Evolutionary conservation across 2,113 vertebrate species (phyloP).

Genomic region (Oreocharis arfaki): DNA sequence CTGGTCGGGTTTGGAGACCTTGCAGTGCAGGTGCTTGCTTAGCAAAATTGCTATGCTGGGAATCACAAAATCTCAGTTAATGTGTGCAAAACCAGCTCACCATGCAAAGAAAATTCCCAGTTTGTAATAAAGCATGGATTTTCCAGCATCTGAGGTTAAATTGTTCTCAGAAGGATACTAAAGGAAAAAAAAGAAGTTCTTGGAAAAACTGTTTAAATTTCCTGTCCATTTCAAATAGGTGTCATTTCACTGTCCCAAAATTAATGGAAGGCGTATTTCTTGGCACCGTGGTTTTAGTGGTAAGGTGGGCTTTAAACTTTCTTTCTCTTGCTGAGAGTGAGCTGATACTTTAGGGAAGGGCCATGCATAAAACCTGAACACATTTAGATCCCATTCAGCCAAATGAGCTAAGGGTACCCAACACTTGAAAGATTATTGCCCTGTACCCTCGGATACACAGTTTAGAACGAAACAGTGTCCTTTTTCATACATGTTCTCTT

Average conservation of each 20-base stretch:
- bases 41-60: conserved; percentile 34
- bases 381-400: not conserved
- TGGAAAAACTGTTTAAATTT: conserved; percentile 69
- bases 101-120: conserved; percentile 55
- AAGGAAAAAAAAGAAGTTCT: conserved; percentile 35
- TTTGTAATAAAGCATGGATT: conserved; percentile 57
- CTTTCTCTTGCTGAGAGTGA: not conserved
- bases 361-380: not conserved
- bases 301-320: not conserved
- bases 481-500: not conserved
- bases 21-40: conserved; percentile 64
- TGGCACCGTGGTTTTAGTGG: not conserved
- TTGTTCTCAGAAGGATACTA: conserved; percentile 61
- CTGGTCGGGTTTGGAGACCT: not conserved
- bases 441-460: not conserved
- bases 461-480: not conserved
- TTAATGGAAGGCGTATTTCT: conserved; percentile 49
- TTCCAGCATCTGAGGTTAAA: conserved; percentile 58
- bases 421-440: not conserved
- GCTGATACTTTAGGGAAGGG: not conserved
- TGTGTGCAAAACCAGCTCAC: conserved; percentile 55
- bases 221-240: conserved; percentile 57
- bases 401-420: not conserved
- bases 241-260: conserved; percentile 28
- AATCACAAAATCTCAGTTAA: conserved; percentile 60